Evolutionary conservation across 2,113 vertebrate genomes (phyloP).

Genomic region (Lethenteron reissneri): DNA sequence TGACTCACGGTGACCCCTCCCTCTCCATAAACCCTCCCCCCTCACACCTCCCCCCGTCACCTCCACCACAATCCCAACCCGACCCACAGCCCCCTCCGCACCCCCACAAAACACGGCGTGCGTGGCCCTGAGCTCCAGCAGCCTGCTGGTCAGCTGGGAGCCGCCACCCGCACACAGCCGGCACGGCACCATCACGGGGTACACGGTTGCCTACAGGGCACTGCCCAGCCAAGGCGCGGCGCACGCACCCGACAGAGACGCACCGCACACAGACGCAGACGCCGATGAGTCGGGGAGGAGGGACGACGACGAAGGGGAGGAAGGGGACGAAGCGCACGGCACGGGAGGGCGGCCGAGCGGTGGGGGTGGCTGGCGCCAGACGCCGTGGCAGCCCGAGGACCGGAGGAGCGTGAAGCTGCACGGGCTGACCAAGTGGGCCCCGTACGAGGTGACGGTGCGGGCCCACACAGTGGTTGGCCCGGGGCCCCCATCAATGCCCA

Average conservation of each 20-base stretch:
- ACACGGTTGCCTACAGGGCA: conserved; percentile 70
- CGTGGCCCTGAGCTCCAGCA: conserved; percentile 71
- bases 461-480: conserved; percentile 91
- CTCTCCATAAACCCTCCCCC: too few species aligned
- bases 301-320: conserved; percentile 60
- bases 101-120: conserved; percentile 81
- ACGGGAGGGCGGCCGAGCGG: conserved; percentile 35
- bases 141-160: conserved; percentile 98
- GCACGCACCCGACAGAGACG: too few species aligned
- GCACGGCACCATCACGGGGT: conserved; percentile 79
- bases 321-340: conserved; percentile 45
- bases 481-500: conserved; percentile 64
- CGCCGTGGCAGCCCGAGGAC: conserved; percentile 40
- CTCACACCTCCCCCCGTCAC: too few species aligned
- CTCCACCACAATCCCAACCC: not conserved
- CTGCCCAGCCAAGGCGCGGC: too few species aligned
- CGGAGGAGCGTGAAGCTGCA: conserved; percentile 64
- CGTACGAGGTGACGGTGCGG: conserved; percentile 94
- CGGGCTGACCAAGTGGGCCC: conserved; percentile 93
- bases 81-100: conserved; percentile 67
- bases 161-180: conserved; percentile 71
- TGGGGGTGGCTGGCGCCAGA: conserved; percentile 51
- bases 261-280: too few species aligned
- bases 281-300: conserved; percentile 24
- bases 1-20: too few species aligned